These are phyloP conservation scores for Celastrina argiolus DNA, from an alignment of 2,888 invertebrate species.

Conservation along the genomic window DNA sequence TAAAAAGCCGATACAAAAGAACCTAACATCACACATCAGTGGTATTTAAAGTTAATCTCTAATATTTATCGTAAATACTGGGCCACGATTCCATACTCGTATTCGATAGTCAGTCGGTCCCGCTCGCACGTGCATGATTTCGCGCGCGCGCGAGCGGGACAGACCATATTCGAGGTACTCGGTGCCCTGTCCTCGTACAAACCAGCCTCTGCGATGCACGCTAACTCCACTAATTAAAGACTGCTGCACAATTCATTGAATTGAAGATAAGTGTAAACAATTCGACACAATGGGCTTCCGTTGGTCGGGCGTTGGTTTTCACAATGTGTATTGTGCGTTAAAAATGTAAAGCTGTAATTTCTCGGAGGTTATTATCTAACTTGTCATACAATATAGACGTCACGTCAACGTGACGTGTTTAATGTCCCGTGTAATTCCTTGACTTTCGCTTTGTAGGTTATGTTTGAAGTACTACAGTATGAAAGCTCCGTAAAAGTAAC, in stretches of 20 bases:
- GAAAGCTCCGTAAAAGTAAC: too few relatives aligned
- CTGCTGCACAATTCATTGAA: constrained; percentile 47
- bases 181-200: constrained; percentile 32
- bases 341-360: constrained; percentile 8
- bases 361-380: constrained; percentile 5
- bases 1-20: not conserved
- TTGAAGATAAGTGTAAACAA: constrained; percentile 56
- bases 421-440: not conserved
- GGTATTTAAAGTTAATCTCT: constrained; percentile 10
- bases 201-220: constrained; percentile 31
- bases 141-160: too few relatives aligned
- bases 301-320: constrained; percentile 17
- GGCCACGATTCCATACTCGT: too few relatives aligned
- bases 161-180: too few relatives aligned
- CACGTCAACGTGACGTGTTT: not conserved
- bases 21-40: not conserved
- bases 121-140: too few relatives aligned
- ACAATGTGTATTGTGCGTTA: constrained; percentile 5
- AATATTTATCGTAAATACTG: constrained; percentile 18
- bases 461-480: too few relatives aligned
- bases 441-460: not conserved
- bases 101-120: too few relatives aligned
- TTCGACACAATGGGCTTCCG: constrained; percentile 46
- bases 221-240: constrained; percentile 46
- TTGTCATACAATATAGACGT: not conserved